Evolutionary conservation across 2,888 invertebrate species (phyloP).

Genomic region (Cheilosia impressa): DNA sequence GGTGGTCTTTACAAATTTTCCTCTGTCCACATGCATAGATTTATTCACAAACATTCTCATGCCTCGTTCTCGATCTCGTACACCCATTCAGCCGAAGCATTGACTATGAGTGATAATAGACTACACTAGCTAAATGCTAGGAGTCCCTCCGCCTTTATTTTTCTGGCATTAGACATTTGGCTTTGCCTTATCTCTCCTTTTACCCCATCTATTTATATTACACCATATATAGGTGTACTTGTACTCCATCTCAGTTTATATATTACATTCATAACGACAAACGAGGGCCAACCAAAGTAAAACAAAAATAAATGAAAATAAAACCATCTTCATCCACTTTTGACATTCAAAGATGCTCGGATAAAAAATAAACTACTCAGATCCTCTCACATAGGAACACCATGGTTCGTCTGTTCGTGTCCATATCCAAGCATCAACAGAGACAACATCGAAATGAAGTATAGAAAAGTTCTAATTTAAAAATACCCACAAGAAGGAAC

Average conservation of each 20-base stretch:
- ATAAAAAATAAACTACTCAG: conserved; percentile 19
- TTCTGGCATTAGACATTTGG: conserved; percentile 71
- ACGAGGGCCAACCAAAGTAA: conserved; percentile 31
- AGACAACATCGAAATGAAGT: conserved; percentile 39
- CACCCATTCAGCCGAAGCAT: conserved; percentile 19
- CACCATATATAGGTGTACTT: conserved; percentile 53
- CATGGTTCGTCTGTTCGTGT: conserved; percentile 12
- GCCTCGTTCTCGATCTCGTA: background rate
- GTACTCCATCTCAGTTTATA: conserved; percentile 26
- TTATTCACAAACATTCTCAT: conserved; percentile 38
- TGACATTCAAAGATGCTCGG: conserved; percentile 68
- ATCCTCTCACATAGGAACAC: conserved; percentile 20
- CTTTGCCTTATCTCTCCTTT: conserved; percentile 60
- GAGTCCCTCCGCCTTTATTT: conserved; percentile 6
- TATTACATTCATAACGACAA: conserved; percentile 50
- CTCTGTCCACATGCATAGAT: conserved; percentile 47
- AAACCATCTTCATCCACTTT: conserved; percentile 64
- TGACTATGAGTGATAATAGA: conserved; percentile 51
- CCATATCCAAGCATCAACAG: conserved; percentile 26
- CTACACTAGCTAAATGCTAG: background rate
- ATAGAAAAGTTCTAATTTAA: conserved; percentile 73
- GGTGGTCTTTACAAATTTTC: conserved; percentile 35
- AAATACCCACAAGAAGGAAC: conserved; percentile 73
- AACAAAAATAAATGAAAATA: conserved; percentile 16
- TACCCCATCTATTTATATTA: conserved; percentile 57